Percentiles rank a stretch among this genome's conserved stretches.
phyloP scores from a whole-genome alignment of 2,113 vertebrate genomes.

The Bagarius yarrelli region DNA sequence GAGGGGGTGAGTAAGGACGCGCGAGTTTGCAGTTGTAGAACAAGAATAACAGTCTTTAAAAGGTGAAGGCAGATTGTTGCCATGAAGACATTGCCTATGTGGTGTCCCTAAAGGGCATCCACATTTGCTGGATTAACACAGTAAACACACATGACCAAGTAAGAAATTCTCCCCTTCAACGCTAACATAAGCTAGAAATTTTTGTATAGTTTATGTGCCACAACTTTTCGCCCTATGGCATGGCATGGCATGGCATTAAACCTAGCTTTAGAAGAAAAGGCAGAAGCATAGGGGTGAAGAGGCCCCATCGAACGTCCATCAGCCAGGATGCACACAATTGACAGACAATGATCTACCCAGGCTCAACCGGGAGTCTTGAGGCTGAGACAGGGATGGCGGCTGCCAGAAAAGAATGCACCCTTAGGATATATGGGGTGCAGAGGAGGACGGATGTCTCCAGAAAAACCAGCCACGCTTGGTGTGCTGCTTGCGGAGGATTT shows the following conservation, averaged over 20 bases:
- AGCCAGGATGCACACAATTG: conserved; percentile 54
- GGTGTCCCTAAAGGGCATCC: conserved; percentile 13
- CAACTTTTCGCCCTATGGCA: conserved; percentile 28
- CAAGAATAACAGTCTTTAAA: conserved; percentile 68
- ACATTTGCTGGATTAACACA: conserved; percentile 29
- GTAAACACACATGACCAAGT: conserved; percentile 22
- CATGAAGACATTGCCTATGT: conserved; percentile 31
- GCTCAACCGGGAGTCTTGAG: conserved; percentile 22
- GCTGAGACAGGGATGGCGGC: conserved; percentile 45
- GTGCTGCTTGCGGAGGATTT: conserved; percentile 83
- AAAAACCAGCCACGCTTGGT: conserved; percentile 86
- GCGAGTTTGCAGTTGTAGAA: conserved; percentile 48
- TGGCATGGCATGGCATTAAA: neutral
- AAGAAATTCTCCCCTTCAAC: conserved; percentile 15
- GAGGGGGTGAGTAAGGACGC: conserved; percentile 33
- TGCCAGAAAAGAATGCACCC: neutral
- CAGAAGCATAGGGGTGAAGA: conserved; percentile 18
- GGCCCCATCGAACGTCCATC: conserved; percentile 1
- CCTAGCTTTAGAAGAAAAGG: conserved; percentile 17
- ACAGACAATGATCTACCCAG: conserved; percentile 53
- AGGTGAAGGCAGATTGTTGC: conserved; percentile 62
- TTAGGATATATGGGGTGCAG: conserved; percentile 74
- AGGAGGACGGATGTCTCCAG: conserved; percentile 78
- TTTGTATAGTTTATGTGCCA: conserved; percentile 60
- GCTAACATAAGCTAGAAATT: conserved; percentile 50